Evolutionary conservation across 2,797 vertebrate genomes (phyloP).

Genomic region (Lepilemur septentrionalis): DNA sequence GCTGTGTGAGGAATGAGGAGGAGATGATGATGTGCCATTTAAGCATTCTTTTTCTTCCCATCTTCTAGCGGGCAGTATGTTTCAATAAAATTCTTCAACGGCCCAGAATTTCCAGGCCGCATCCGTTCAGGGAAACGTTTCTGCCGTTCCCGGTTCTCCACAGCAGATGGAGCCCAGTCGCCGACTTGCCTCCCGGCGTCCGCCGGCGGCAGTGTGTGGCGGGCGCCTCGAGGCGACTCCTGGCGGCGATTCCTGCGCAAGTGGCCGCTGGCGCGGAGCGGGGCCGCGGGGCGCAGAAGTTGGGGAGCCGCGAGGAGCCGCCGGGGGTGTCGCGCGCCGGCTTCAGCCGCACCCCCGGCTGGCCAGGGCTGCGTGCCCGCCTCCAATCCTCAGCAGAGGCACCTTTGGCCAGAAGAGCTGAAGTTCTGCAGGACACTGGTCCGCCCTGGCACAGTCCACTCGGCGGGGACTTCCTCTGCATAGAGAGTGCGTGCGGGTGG

Average conservation of each 20-base stretch:
- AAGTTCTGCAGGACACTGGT: not conserved
- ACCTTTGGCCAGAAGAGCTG: not conserved
- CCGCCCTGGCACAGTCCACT: not conserved
- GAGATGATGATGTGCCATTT: not conserved
- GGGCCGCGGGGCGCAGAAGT: not conserved
- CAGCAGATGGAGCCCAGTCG: constrained; percentile 58
- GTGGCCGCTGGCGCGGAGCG: fast-evolving
- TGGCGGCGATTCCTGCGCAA: fast-evolving
- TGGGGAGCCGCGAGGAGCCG: not conserved
- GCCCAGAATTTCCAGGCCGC: not conserved
- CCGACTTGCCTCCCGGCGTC: not conserved
- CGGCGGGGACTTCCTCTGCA: not conserved
- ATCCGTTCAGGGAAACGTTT: fast-evolving
- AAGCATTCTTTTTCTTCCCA: not conserved
- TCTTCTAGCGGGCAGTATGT: not conserved
- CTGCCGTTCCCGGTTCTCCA: not conserved
- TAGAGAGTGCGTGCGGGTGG: not conserved
- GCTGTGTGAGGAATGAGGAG: not conserved
- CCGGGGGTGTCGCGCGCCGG: not conserved
- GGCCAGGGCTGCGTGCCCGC: not conserved
- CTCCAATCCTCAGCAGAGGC: not conserved
- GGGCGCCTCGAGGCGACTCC: not conserved
- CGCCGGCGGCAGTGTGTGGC: fast-evolving
- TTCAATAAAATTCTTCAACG: not conserved
- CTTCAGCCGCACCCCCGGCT: not conserved